Percentiles rank a stretch among this genome's conserved stretches.
Evolutionary conservation across 2,888 invertebrate species (phyloP).

Genomic region (Nephrocerus scutellatus): DNA sequence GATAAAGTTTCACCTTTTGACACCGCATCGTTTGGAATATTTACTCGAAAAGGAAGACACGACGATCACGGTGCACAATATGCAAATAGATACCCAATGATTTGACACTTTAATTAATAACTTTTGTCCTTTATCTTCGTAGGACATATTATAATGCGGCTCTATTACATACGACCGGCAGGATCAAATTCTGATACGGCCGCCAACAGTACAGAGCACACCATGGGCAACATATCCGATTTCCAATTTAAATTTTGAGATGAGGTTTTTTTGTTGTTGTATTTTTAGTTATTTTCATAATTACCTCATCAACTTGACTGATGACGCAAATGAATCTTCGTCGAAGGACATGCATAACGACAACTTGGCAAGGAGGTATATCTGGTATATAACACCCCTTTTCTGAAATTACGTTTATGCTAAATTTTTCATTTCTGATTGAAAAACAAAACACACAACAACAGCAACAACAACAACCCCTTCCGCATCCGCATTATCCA

Average conservation of each 20-base stretch:
- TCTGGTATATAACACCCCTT: no score
- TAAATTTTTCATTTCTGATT: no score
- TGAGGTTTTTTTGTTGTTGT: conserved; percentile 20
- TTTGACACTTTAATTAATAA: conserved; percentile 38
- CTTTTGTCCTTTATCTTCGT: conserved; percentile 27
- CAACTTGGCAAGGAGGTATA: no score
- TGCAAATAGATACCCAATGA: neutral
- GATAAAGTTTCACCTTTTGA: conserved; percentile 34
- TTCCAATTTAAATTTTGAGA: conserved; percentile 22
- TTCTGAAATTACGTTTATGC: no score
- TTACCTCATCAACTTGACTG: conserved; percentile 49
- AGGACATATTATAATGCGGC: conserved; percentile 30
- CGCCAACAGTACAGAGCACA: neutral
- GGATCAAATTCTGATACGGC: neutral
- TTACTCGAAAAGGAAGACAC: neutral
- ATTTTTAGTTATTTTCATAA: conserved; percentile 35
- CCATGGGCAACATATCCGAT: conserved; percentile 13
- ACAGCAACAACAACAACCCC: no score
- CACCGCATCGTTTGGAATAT: no score
- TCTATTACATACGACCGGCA: conserved; percentile 30
- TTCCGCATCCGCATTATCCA: no score
- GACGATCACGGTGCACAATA: neutral
- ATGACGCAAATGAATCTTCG: conserved; percentile 47
- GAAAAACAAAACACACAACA: no score
- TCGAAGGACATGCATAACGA: no score